Conservation (phyloP, 1,140 invertebrate species). For the Zaprionus ghesquierei region DNA sequence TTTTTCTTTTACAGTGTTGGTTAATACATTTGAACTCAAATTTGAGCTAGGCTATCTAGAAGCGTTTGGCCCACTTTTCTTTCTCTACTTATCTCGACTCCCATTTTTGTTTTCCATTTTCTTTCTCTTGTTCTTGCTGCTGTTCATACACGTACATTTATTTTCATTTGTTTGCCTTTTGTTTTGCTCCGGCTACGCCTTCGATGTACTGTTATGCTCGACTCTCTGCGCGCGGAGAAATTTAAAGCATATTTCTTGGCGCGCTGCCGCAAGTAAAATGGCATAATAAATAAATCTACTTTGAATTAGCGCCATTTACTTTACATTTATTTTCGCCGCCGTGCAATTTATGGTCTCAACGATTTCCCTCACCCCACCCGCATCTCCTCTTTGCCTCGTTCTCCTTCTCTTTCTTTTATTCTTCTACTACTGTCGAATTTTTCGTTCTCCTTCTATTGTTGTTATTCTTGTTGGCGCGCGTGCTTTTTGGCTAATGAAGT, state of each 20-base stretch:
- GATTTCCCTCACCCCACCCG: background rate
- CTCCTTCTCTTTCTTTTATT: conserved; percentile 1
- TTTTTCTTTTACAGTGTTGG: too few species aligned
- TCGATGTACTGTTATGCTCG: conserved; percentile 21
- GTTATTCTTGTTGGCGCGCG: conserved; percentile 59
- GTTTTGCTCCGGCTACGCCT: conserved; percentile 37
- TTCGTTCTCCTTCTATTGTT: conserved; percentile 37
- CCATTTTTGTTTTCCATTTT: background rate
- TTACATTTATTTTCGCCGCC: conserved; percentile 76
- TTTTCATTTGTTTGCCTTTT: conserved; percentile 6
- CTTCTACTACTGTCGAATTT: conserved; percentile 46
- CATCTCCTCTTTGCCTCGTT: background rate
- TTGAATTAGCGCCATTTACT: conserved; percentile 81
- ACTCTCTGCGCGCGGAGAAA: conserved; percentile 38
- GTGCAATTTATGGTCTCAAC: conserved; percentile 65
- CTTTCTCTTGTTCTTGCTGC: background rate
- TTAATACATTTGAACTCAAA: too few species aligned
- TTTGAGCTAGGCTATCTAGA: background rate
- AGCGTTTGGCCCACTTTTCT: background rate
- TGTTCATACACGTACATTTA: background rate
- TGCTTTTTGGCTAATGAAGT: conserved; percentile 79
- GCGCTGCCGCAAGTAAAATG: conserved; percentile 67
- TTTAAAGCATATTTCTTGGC: conserved; percentile 77
- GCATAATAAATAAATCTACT: conserved; percentile 80
- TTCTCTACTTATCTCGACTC: background rate